Percentiles rank a stretch among this genome's conserved stretches.
These are phyloP conservation scores for Apostichopus leukothele DNA, from an alignment of 53 echinoderm and acorn worm species.

Conservation along the genomic window DNA sequence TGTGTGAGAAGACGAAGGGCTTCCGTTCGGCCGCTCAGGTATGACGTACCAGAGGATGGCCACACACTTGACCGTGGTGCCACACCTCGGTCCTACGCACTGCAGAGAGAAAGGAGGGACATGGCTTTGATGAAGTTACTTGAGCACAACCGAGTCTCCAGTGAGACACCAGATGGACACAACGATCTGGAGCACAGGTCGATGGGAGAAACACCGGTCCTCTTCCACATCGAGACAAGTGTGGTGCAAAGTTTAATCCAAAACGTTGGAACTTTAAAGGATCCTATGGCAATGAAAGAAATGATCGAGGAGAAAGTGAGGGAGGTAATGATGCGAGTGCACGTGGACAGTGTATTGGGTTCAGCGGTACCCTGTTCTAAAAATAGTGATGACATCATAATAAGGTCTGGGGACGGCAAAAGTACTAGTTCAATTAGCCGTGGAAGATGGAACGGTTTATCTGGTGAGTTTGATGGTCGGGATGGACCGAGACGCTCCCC, in stretches of 20 bases:
- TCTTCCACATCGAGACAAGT: conserved; percentile 15
- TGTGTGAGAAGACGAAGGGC: not conserved
- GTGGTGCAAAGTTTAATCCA: not conserved
- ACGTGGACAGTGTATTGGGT: conserved; percentile 60
- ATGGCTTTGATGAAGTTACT: conserved; percentile 36
- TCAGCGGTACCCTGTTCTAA: conserved; percentile 63
- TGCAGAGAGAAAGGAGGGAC: conserved; percentile 23
- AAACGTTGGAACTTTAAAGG: conserved; percentile 22
- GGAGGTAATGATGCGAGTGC: conserved; percentile 47
- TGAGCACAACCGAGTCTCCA: not conserved
- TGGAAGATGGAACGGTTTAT: no score
- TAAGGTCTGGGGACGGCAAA: conserved; percentile 13
- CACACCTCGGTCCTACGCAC: conserved; percentile 1
- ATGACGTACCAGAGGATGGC: not conserved
- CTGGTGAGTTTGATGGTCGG: no score
- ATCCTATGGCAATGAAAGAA: not conserved
- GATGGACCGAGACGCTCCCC: no score
- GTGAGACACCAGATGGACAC: not conserved
- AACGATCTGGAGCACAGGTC: not conserved
- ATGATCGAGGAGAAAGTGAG: conserved; percentile 41
- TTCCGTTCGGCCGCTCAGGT: not conserved
- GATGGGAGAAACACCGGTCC: conserved; percentile 13
- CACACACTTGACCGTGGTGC: not conserved
- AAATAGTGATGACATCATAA: conserved; percentile 61
- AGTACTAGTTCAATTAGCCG: not conserved